Evolutionary conservation across 2,888 invertebrate species (phyloP), one percentile per base, ranked within the genome.

Genomic region (Schrankia costaestrigalis): DNA sequence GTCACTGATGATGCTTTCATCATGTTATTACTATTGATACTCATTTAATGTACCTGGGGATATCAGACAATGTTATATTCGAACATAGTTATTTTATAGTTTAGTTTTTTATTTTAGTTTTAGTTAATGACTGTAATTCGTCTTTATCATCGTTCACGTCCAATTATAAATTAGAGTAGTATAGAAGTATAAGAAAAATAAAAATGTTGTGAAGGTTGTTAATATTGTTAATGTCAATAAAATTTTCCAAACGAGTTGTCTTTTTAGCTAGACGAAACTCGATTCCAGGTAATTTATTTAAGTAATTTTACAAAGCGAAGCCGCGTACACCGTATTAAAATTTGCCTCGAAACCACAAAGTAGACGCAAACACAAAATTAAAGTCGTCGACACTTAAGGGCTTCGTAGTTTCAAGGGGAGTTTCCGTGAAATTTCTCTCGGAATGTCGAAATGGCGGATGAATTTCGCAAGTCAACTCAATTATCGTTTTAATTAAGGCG

Each of bases 401-500:
- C 77, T 76, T 76, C 83, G 81, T 81, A 84, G 80, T 85, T 83
- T 74, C 71, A 67, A 78, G 80, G 81, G 78, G 78, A 75, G 77
- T 75, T 78, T 79, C 74, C 74, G 74, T 75, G 79, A 84, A 85
- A 79, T 81, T 85, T 79, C 84, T 73, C 79, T 71, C 68, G 77
- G 81, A 81, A 85, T 84, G 82, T 79, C 77, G 82, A 84, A 86
- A 86, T 82, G 85, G 84, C 83, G 85, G 83, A 80, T 81, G 84
- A 85, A 82, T 85, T 87, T 85, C 84, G 75, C 84, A 81, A 86
- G 85, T 87, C 86, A 85, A 87, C 86, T 86, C 86, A 87, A 87
- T 87, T 87, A 87, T 86, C 86, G 86, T 87, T 87, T 87, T 87
- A 87, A 87, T 87, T 86, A 87, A 85, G 83, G 85, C 83, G 76